Percentiles rank a stretch among this genome's conserved stretches.
Conservation (phyloP, 1,140 invertebrate species). For the Reticulitermes speratus region DNA sequence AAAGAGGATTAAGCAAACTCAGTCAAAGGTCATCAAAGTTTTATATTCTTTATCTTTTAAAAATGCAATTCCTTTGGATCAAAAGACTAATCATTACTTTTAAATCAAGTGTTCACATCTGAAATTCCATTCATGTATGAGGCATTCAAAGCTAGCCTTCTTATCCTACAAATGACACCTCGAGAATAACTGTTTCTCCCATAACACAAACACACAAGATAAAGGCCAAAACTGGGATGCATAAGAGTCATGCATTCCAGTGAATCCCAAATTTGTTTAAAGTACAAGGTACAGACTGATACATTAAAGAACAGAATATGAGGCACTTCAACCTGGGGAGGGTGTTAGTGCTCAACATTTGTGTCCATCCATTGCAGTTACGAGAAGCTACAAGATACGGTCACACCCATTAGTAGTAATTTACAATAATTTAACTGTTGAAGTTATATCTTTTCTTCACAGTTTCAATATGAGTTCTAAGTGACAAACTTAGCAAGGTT, state of each 20-base stretch:
- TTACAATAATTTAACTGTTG: not conserved
- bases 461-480: not conserved
- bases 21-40: not conserved
- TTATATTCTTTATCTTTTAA: not conserved
- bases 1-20: not conserved
- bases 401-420: not conserved
- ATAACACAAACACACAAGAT: not conserved
- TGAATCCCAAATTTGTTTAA: not conserved
- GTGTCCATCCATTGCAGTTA: not conserved
- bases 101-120: not conserved
- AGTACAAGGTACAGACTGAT: not conserved
- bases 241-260: not conserved
- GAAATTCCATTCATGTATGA: not conserved
- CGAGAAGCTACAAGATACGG: not conserved
- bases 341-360: not conserved
- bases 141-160: not conserved
- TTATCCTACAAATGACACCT: not conserved
- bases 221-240: not conserved
- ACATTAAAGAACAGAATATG: not conserved
- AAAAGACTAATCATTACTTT: not conserved
- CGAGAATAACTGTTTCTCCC: not conserved
- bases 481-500: constrained; percentile 3
- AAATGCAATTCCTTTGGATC: not conserved
- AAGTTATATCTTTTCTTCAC: not conserved
- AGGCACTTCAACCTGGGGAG: constrained; percentile 10